Percentiles rank a stretch among this genome's conserved stretches.
Evolutionary conservation across 1,140 invertebrate species (phyloP).

Genomic region (Drosophila nasuta): DNA sequence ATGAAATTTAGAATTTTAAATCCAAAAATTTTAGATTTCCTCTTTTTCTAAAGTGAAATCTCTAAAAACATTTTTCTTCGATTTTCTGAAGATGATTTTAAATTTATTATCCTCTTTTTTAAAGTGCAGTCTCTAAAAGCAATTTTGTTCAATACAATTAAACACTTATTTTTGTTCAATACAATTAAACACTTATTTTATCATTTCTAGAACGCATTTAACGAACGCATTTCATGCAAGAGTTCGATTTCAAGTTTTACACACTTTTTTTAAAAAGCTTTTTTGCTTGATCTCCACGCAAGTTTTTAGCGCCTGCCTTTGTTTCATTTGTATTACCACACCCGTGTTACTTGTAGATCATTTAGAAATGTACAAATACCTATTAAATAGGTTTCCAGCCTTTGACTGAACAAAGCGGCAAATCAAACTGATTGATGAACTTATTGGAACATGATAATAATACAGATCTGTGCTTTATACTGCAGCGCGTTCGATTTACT

Average conservation of each 20-base stretch:
- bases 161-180: too few species aligned
- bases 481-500: conserved; percentile 93
- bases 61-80: too few species aligned
- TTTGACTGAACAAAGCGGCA: conserved; percentile 19
- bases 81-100: too few species aligned
- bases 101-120: too few species aligned
- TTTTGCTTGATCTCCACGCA: neutral
- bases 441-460: neutral
- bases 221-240: neutral
- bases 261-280: conserved; percentile 1
- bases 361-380: conserved; percentile 1
- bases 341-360: conserved; percentile 4
- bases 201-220: neutral
- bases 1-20: too few species aligned
- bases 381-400: conserved; percentile 20
- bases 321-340: conserved; percentile 8
- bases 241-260: neutral
- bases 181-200: too few species aligned
- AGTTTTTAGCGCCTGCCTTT: conserved; percentile 46
- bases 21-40: too few species aligned
- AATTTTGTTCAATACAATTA: too few species aligned
- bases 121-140: too few species aligned
- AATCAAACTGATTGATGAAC: neutral
- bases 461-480: conserved; percentile 43
- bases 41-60: too few species aligned